Conservation (phyloP, 2,797 vertebrate species). For the Sebastiscus tertius region DNA sequence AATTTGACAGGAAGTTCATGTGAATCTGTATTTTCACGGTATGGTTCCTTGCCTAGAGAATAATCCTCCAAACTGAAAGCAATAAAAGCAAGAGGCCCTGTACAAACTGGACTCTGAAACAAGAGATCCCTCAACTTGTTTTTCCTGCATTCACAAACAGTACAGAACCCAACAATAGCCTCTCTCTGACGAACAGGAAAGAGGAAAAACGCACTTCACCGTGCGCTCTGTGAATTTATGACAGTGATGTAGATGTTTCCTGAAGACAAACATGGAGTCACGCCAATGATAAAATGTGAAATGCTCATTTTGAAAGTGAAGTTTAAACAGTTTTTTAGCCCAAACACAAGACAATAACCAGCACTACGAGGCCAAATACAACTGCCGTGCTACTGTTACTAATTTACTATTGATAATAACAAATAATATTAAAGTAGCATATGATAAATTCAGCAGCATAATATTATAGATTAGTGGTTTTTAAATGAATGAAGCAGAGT, state of each 20-base stretch:
- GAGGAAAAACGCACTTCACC: constrained; percentile 65
- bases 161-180: constrained; percentile 44
- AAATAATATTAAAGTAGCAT: neutral
- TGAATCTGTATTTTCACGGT: neutral
- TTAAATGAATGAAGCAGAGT: neutral
- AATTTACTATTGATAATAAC: neutral
- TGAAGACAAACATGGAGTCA: neutral
- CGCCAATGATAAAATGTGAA: neutral
- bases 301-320: neutral
- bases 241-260: neutral
- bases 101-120: neutral
- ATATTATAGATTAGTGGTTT: neutral
- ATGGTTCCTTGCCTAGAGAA: neutral
- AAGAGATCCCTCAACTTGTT: constrained; percentile 5
- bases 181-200: constrained; percentile 73
- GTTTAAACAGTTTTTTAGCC: neutral
- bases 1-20: neutral
- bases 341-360: neutral
- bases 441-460: neutral
- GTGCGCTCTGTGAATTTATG: constrained; percentile 16
- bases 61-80: neutral
- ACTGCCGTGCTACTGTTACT: neutral
- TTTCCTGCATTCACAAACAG: constrained; percentile 24
- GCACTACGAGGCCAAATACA: neutral
- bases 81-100: neutral